Evolutionary conservation across 1,140 invertebrate species (phyloP).

Genomic region (Lycorma delicatula): DNA sequence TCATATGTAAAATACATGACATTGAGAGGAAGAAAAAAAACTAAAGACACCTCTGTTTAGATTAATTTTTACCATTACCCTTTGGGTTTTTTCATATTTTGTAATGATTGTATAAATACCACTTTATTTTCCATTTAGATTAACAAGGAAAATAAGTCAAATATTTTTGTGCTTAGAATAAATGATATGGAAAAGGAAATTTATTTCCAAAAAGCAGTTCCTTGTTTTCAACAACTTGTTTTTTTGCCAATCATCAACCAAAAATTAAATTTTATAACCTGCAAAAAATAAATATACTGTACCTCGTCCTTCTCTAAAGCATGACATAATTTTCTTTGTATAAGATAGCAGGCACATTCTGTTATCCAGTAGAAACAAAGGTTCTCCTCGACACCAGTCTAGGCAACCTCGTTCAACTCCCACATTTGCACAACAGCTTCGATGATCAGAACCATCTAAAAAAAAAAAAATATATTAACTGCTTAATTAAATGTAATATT

Average conservation of each 20-base stretch:
- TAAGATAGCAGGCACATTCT: conserved; percentile 61
- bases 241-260: background rate
- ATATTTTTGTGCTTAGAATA: too few species aligned
- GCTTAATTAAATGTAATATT: too few species aligned
- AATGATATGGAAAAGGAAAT: background rate
- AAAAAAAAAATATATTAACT: background rate
- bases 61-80: too few species aligned
- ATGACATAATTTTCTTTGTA: conserved; percentile 62
- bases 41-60: too few species aligned
- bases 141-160: too few species aligned
- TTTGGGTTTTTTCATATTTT: too few species aligned
- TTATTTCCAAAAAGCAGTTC: background rate
- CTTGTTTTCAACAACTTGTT: background rate
- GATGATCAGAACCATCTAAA: conserved; percentile 56
- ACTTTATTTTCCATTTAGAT: too few species aligned
- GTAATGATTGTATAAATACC: too few species aligned
- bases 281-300: too few species aligned
- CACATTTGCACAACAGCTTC: conserved; percentile 64
- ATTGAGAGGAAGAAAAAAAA: too few species aligned
- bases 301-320: conserved; percentile 69
- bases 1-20: too few species aligned
- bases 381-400: conserved; percentile 63
- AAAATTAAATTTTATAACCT: background rate
- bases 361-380: conserved; percentile 43
- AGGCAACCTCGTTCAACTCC: conserved; percentile 64